Base-by-base conservation (phyloP, 1,140 invertebrate species). In the Adoxophyes honmai region DNA sequence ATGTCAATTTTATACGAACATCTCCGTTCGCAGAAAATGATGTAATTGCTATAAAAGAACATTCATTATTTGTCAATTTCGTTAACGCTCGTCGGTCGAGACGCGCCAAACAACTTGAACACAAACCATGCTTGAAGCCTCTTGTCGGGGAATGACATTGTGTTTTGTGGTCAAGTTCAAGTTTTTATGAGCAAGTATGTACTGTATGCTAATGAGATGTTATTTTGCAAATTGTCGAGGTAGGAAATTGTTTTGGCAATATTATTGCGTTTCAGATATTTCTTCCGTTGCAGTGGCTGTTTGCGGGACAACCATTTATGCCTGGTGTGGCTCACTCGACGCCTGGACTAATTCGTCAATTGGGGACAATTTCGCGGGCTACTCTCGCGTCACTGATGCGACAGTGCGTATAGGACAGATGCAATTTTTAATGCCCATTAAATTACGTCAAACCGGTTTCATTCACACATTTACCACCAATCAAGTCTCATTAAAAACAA, bases 101-200 rank as follows among this genome's bases (percentile, higher is more conserved):
- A 48, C 42, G 16, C 5, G 28, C 42, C 42, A 48, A 48, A 48
- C 39, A 42, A 60, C 67, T 73, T 68, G 70, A 69, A 65, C 72
- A 70, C 69, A 60, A 59, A 70, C 55, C 62, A 63, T 65, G 59
- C 39, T 55, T 66, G 61, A 62, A 62, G 51, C 38, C 42, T 68
- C 60, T 66, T 62, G 61, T 48, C 42, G 42, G 68, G 52, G 37
- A 66, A 69, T 74, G 70, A 79, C 74, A 71, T 75, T 78, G 68
- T 55, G 65, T 73, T 73, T 71, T 78, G 67, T 78, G 82, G 82
- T 86, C 82, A 86, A 86, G 82, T 86, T 86, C 82, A 86, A 75
- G 75, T 68, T 69, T 37, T 55, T 34, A 13, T 52, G 15, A 34
- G 51, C 28, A 10, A 52, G 51, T n/a, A n/a, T n/a, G n/a, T 52